These are phyloP conservation scores for Morphnarchus princeps DNA, from an alignment of 2,113 vertebrate species.

Conservation along the genomic window DNA sequence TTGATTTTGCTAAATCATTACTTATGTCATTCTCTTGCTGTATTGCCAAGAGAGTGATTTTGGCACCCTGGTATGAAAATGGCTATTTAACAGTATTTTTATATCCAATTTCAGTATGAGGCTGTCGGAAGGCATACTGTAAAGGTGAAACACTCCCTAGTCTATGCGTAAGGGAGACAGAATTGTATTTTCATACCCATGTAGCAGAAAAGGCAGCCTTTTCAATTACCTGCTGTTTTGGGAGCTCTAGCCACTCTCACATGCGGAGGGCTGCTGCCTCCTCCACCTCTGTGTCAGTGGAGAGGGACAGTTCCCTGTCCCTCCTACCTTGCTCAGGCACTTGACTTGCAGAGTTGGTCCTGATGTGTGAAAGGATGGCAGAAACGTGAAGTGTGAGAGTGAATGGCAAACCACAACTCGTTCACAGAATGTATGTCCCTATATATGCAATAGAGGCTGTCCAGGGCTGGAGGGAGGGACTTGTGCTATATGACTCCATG, in stretches of 20 bases:
- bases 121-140: neutral
- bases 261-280: neutral
- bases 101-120: neutral
- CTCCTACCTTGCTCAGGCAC: rapidly evolving
- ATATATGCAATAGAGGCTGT: neutral
- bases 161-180: neutral
- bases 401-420: neutral
- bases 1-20: neutral
- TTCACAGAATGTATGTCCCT: neutral
- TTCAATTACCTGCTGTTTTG: neutral
- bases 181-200: neutral
- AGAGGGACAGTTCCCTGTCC: neutral
- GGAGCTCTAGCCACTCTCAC: neutral
- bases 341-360: neutral
- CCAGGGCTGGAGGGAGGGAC: neutral
- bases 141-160: neutral
- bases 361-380: neutral
- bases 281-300: rapidly evolving
- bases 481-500: neutral
- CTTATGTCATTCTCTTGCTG: neutral
- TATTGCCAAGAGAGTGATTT: neutral
- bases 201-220: neutral
- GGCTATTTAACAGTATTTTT: neutral
- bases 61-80: neutral
- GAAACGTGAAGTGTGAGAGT: neutral